Evolutionary conservation across 2,113 vertebrate genomes (phyloP), one percentile per base, ranked within the genome.

Genomic region (Colistium nudipinnis): DNA sequence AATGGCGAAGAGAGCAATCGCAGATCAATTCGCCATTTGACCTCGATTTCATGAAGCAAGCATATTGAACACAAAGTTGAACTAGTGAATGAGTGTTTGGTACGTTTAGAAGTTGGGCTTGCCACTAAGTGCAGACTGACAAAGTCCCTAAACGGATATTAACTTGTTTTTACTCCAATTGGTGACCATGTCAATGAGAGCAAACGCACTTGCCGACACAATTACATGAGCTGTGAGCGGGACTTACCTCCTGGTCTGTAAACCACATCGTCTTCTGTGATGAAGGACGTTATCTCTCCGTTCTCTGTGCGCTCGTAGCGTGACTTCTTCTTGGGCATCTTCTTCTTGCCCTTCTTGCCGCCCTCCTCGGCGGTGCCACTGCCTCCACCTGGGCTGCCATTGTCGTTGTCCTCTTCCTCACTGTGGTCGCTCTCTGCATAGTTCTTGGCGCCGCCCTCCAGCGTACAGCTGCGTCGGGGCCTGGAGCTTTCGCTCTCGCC

Each of bases 351-450:
- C 60, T 98, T 99, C 90, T 98, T 99, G 0, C 93, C 93, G 51
- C 93, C 92, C 82, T 99, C 97, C 92, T 99, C 97, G 0, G 95
- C 91, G 35, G 94, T 94, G 80, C 88, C 89, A 25, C 76, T 87
- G 49, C 84, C 89, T 17, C 80, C 89, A 0, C 88, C 85, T 0
- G 93, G 94, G 16, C 95, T 92, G 56, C 94, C 94, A 55, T 96
- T 96, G 79, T 98, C 97, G 9, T 97, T 97, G 91, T 99, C 97
- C 78, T 99, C 97, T 0, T 99, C 97, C 22, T 99, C 97, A 0
- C 96, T 99, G 83, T 99, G 97, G n/a, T 99, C 97, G 0, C 97
- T 99, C 85, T 99, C 97, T 0, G 97, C 97, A 10, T 99, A 99
- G 89, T 99, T 99, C 89, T 96, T 98, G 88, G 96, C 97, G 0